Base-by-base conservation (phyloP, 2,113 vertebrate genomes). In the Carassius gibelio region DNA sequence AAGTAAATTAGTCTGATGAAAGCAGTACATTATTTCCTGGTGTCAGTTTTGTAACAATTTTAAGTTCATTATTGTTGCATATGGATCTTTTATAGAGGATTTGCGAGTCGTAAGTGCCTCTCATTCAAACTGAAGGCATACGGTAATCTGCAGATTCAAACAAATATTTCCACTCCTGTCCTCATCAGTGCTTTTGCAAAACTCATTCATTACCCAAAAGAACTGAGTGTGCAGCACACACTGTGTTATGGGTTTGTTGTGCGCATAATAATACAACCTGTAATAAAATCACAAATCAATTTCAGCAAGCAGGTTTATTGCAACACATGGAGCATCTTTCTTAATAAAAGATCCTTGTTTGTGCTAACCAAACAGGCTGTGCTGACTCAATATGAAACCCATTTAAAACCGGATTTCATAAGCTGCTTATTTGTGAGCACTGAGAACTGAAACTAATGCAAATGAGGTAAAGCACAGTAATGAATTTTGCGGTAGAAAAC, bases 331-430 rank as follows among this genome's bases (percentile, higher is more conserved):
- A 80, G 78, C 7, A 66, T 64, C 38, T 45, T n/a, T 66, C 38
- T 36, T 80, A 80, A 48, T 81, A 81, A 81, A 80, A 81, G 14
- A 81, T 17, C 21, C 77, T 45, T 62, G 77, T 64, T 80, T 62
- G 77, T 26, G 62, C 5, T 62, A 42, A 80, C 36, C 57, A 80
- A 80, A 80, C 77, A 79, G 62, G 64, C 75, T 17, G 21, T 36
- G 7, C 48, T 15, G 42, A 34, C 45, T 38, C 34, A 21, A 75
- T 75, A 10, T 45, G 69, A 81, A 82, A 75, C 48, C 71, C 21
- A 19, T 48, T 68, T 52, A 69, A 84, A 84, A 76, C 8, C 21
- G 66, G 57, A 55, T 81, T n/a, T 19, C 38, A 36, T 8, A 23
- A 34, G 64, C 26, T 74, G 76, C 68, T 64, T 59, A 23, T 80